Evolutionary conservation across 2,888 invertebrate genomes (phyloP).

Genomic region (Melipona beecheii): DNA sequence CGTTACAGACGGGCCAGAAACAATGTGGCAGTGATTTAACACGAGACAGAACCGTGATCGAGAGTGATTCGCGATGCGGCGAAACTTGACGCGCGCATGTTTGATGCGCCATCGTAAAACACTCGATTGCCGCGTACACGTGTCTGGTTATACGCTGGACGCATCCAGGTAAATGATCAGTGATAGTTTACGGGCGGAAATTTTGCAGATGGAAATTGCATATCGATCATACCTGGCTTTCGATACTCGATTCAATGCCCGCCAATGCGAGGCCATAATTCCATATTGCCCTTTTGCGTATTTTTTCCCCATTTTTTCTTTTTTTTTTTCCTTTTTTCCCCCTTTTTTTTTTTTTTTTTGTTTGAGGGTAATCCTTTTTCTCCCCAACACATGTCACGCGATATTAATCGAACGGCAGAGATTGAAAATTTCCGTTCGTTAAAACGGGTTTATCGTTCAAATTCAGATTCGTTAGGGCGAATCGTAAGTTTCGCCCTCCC

Average conservation of each 20-base stretch:
- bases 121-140: conserved; percentile 71
- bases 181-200: conserved; percentile 69
- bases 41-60: conserved; percentile 62
- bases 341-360: background rate
- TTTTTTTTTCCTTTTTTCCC: background rate
- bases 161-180: conserved; percentile 66
- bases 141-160: conserved; percentile 63
- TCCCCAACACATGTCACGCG: background rate
- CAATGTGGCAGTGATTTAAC: conserved; percentile 66
- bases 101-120: conserved; percentile 72
- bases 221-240: conserved; percentile 68
- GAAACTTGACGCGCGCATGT: conserved; percentile 63
- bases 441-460: too few relatives aligned
- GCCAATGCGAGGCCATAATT: conserved; percentile 48
- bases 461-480: too few relatives aligned
- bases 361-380: background rate
- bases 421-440: conserved; percentile 5
- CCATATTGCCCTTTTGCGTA: conserved; percentile 26
- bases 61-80: conserved; percentile 63
- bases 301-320: conserved; percentile 17
- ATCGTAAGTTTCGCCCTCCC: background rate
- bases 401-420: conserved; percentile 7
- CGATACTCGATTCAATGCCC: conserved; percentile 58
- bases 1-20: conserved; percentile 39
- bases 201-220: conserved; percentile 65